Conservation (phyloP, 1,140 invertebrate genomes). For the Drosophila arizonae region DNA sequence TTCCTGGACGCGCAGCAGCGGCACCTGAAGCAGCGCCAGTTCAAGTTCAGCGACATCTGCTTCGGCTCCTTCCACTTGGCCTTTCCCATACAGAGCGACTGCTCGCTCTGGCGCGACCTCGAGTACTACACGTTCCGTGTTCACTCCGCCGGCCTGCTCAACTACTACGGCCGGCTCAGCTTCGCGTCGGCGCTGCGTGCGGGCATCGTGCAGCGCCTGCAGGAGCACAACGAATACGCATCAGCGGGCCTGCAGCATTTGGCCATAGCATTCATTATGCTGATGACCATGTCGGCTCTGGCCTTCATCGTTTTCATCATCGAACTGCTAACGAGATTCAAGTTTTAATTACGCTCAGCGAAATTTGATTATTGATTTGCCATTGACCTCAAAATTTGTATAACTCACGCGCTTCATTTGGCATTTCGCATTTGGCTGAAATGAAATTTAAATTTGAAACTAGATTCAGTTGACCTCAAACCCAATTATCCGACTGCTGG, state of each 20-base stretch:
- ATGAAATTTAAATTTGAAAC: background rate
- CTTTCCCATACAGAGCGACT: conserved; percentile 71
- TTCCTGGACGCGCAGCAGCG: conserved; percentile 69
- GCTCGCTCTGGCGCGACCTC: conserved; percentile 63
- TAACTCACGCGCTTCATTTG: background rate
- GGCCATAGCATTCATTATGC: conserved; percentile 59
- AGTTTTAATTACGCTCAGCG: background rate
- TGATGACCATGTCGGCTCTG: conserved; percentile 47
- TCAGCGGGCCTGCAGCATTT: conserved; percentile 61
- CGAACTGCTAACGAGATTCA: conserved; percentile 25
- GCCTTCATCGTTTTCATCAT: conserved; percentile 40
- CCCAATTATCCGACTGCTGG: background rate
- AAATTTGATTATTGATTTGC: background rate
- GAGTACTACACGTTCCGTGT: conserved; percentile 66
- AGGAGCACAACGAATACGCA: conserved; percentile 48
- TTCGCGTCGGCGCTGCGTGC: conserved; percentile 64
- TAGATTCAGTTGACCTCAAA: background rate
- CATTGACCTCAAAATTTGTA: background rate
- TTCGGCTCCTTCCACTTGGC: conserved; percentile 70
- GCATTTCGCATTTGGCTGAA: too few relatives aligned
- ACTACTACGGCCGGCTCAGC: conserved; percentile 63
- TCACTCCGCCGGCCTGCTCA: conserved; percentile 62
- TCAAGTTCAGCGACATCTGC: conserved; percentile 69
- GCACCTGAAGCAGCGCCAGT: conserved; percentile 57
- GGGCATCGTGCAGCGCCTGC: conserved; percentile 55